phyloP scores from a whole-genome alignment of 1,140 invertebrate species.

The Tetramorium alpestre region DNA sequence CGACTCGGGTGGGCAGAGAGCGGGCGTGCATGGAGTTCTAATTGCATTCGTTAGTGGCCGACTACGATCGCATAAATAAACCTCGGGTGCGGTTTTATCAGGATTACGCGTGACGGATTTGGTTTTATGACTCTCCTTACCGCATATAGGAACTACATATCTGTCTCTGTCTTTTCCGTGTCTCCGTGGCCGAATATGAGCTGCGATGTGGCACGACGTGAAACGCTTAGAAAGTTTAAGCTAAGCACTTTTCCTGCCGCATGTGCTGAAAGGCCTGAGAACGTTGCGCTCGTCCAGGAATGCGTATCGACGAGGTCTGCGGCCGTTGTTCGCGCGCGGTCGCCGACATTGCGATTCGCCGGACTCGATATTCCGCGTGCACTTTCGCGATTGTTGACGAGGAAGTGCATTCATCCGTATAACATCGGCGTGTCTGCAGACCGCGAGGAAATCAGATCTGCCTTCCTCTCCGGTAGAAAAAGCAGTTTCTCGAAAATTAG shows the following conservation, averaged over 20 bases:
- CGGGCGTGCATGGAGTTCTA: conserved; percentile 27
- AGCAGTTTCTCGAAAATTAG: background rate
- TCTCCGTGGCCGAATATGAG: conserved; percentile 48
- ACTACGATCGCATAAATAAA: conserved; percentile 36
- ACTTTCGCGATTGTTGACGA: conserved; percentile 36
- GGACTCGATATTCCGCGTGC: background rate
- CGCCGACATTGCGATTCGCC: background rate
- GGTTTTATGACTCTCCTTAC: conserved; percentile 16
- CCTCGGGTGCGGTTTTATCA: conserved; percentile 18
- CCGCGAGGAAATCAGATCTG: background rate
- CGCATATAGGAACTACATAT: background rate
- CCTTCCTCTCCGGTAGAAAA: background rate
- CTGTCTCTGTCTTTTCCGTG: background rate
- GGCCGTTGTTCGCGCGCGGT: background rate
- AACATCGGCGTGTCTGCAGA: background rate
- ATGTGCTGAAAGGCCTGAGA: conserved; percentile 44
- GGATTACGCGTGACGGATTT: background rate
- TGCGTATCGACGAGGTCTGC: conserved; percentile 23
- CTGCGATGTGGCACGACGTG: conserved; percentile 74
- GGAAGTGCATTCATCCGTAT: conserved; percentile 32
- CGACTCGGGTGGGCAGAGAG: conserved; percentile 16
- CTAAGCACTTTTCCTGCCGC: conserved; percentile 77
- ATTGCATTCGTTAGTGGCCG: conserved; percentile 39
- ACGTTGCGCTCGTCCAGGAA: conserved; percentile 57
- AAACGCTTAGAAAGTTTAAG: conserved; percentile 81